Evolutionary conservation across 2,888 invertebrate genomes (phyloP).

Genomic region (Dione vanillae): DNA sequence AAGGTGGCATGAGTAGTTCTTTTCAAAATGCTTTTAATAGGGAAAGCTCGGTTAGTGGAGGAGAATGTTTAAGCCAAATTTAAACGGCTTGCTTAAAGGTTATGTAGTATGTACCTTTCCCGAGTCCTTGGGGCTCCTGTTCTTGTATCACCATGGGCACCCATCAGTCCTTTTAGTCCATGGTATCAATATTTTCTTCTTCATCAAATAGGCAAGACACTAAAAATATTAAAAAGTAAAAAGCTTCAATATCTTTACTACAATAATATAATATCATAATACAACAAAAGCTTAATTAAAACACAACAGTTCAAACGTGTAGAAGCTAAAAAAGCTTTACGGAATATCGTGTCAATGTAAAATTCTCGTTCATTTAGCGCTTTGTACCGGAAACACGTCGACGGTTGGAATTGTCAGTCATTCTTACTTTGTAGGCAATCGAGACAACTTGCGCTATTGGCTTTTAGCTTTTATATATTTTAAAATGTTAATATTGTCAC

Average conservation of each 20-base stretch:
- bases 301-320: not conserved
- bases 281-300: slow-evolving; percentile 13
- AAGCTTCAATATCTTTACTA: not conserved
- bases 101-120: no score
- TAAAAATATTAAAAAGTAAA: no score
- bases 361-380: slow-evolving; percentile 15
- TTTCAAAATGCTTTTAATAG: no score
- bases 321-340: not conserved
- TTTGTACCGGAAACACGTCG: not conserved
- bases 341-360: not conserved
- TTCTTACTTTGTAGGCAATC: not conserved
- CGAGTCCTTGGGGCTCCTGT: no score
- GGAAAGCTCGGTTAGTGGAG: no score
- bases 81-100: no score
- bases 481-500: not conserved
- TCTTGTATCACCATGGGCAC: no score
- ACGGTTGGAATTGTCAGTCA: slow-evolving; percentile 18
- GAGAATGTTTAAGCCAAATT: no score
- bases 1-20: no score
- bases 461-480: not conserved
- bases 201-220: no score
- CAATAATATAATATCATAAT: not conserved
- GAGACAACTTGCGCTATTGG: not conserved
- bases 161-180: no score
- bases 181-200: no score